Conservation (phyloP, 2,888 invertebrate species). For the Mythimna pallens region DNA sequence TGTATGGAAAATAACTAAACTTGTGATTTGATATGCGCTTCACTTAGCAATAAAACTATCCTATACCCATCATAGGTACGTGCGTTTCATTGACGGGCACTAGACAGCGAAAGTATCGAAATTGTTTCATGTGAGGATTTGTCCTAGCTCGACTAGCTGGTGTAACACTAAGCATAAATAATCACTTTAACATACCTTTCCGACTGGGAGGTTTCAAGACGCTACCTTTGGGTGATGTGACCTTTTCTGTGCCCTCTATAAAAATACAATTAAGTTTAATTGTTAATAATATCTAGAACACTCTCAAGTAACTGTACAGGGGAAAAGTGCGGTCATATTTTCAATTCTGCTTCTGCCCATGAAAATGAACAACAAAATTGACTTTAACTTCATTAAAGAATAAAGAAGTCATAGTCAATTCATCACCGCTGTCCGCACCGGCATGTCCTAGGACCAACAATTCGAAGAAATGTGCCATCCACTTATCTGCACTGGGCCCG, state of each 20-base stretch:
- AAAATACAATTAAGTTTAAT: conserved; percentile 1
- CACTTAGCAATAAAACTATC: conserved; percentile 14
- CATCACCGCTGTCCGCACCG: no score
- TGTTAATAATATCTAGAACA: background rate
- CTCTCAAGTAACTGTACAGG: no score
- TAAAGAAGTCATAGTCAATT: no score
- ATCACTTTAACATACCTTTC: conserved; percentile 46
- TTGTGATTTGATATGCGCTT: conserved; percentile 26
- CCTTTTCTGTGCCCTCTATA: conserved; percentile 31
- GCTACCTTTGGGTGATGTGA: conserved; percentile 1
- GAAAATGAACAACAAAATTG: no score
- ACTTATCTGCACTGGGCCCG: no score
- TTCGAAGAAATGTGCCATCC: no score
- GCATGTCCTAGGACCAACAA: no score
- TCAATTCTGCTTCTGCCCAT: no score
- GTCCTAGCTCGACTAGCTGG: background rate
- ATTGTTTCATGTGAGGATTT: background rate
- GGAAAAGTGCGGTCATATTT: no score
- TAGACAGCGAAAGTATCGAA: background rate
- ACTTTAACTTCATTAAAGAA: no score
- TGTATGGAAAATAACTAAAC: conserved; percentile 28
- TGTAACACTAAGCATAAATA: conserved; percentile 6
- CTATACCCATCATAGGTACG: background rate
- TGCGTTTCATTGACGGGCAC: conserved; percentile 1
- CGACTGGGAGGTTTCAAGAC: conserved; percentile 41